Conservation (phyloP, 2,888 invertebrate genomes). For the Ecdyonurus torrentis region DNA sequence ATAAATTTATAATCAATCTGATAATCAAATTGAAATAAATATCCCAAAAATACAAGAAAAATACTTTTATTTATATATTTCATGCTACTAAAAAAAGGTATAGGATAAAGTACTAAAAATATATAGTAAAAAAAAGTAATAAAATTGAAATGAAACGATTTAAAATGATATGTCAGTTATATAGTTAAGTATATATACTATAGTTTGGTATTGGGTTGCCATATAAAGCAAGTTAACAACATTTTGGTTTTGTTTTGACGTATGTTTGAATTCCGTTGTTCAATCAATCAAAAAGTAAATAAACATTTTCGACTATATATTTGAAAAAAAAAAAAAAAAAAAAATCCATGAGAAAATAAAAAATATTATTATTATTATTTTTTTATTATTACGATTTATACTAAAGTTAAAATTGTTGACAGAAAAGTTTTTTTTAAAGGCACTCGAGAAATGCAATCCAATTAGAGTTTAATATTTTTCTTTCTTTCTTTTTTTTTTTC, state of each 20-base stretch:
- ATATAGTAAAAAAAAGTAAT: too few species aligned
- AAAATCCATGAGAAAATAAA: not conserved
- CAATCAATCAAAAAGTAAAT: not conserved
- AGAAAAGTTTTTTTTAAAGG: not conserved
- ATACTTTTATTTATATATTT: too few species aligned
- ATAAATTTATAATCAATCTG: too few species aligned
- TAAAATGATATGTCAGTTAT: too few species aligned
- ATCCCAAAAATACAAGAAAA: too few species aligned
- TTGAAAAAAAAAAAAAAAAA: too few species aligned
- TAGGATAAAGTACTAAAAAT: too few species aligned
- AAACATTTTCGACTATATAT: too few species aligned
- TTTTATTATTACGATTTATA: not conserved
- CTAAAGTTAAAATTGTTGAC: not conserved
- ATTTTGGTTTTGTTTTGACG: not conserved
- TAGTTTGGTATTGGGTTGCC: not conserved
- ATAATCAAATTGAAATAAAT: too few species aligned
- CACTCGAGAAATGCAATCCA: slow-evolving; percentile 3
- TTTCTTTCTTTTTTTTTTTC: not conserved
- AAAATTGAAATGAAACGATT: too few species aligned
- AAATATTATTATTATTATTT: not conserved
- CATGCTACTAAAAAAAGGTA: too few species aligned
- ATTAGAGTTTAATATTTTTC: not conserved
- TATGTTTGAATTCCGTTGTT: not conserved
- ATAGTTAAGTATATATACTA: too few species aligned
- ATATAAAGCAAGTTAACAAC: not conserved